Percentiles rank a stretch among this genome's conserved stretches.
These are phyloP conservation scores for Acronicta leporina DNA, from an alignment of 2,888 invertebrate species.

Conservation along the genomic window DNA sequence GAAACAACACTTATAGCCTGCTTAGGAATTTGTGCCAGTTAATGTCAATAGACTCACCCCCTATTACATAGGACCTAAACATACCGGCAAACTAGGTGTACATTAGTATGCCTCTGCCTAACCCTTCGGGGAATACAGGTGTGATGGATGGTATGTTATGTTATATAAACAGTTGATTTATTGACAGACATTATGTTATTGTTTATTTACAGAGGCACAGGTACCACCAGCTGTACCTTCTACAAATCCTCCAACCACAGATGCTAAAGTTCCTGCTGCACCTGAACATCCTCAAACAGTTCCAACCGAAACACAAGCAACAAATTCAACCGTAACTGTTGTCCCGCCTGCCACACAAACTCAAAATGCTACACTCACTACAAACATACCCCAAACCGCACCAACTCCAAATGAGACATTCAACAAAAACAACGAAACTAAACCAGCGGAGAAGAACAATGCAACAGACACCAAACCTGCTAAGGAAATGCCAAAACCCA, in stretches of 20 bases:
- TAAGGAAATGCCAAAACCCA: slow-evolving; percentile 17
- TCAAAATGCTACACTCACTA: slow-evolving; percentile 7
- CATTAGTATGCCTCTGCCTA: too few relatives aligned
- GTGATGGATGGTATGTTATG: too few relatives aligned
- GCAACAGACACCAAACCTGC: slow-evolving; percentile 29
- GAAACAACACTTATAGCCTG: too few relatives aligned
- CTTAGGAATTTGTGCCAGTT: too few relatives aligned
- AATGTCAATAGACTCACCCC: too few relatives aligned
- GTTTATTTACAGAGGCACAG: slow-evolving; percentile 21
- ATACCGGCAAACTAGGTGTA: too few relatives aligned
- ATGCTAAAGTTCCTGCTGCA: not conserved
- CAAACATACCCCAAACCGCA: slow-evolving; percentile 8
- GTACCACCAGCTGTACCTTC: not conserved
- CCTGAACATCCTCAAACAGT: not conserved
- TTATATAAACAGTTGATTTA: too few relatives aligned
- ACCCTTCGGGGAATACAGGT: too few relatives aligned
- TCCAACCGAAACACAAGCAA: not conserved
- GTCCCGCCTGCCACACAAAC: not conserved
- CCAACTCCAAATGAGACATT: slow-evolving; percentile 14
- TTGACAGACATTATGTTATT: not conserved
- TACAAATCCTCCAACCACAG: not conserved
- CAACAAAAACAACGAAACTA: slow-evolving; percentile 15
- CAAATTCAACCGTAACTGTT: not conserved
- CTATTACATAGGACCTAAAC: too few relatives aligned
- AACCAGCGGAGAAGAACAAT: slow-evolving; percentile 21